Percentiles rank a stretch among this genome's conserved stretches.
phyloP scores from a whole-genome alignment of 2,888 invertebrate species.

The Platypus cylindrus region DNA sequence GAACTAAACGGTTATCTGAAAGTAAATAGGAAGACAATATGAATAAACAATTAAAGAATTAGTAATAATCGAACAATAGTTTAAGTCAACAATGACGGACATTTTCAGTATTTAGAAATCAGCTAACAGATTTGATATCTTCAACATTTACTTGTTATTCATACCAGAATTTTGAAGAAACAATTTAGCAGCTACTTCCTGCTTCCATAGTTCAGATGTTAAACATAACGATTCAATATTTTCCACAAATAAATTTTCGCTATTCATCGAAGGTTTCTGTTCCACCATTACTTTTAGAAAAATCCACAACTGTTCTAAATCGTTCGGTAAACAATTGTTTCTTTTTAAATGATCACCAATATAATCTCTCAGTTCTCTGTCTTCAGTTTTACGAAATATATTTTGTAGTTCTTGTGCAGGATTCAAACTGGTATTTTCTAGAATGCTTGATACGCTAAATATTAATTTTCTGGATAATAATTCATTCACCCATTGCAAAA shows the following conservation, averaged over 20 bases:
- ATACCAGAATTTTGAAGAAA: conserved; percentile 32
- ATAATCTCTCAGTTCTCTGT: conserved; percentile 49
- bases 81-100: too few species aligned
- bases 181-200: conserved; percentile 42
- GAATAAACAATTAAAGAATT: too few species aligned
- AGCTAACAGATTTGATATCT: too few species aligned
- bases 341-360: conserved; percentile 52
- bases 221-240: conserved; percentile 26
- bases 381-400: conserved; percentile 45
- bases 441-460: conserved; percentile 50
- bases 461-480: conserved; percentile 49
- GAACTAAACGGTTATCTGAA: conserved; percentile 41
- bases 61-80: too few species aligned
- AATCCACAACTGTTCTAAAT: conserved; percentile 33
- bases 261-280: conserved; percentile 16
- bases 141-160: background rate
- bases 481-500: conserved; percentile 50
- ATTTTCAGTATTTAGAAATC: too few species aligned
- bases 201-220: conserved; percentile 41
- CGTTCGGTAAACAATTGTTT: conserved; percentile 30
- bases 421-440: conserved; percentile 48
- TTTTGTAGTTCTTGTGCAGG: conserved; percentile 44
- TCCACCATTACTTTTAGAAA: conserved; percentile 29
- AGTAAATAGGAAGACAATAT: too few species aligned
- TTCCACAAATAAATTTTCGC: conserved; percentile 16